Conservation (phyloP, 2,797 vertebrate species). For the Poeciliopsis paucimaculata region DNA sequence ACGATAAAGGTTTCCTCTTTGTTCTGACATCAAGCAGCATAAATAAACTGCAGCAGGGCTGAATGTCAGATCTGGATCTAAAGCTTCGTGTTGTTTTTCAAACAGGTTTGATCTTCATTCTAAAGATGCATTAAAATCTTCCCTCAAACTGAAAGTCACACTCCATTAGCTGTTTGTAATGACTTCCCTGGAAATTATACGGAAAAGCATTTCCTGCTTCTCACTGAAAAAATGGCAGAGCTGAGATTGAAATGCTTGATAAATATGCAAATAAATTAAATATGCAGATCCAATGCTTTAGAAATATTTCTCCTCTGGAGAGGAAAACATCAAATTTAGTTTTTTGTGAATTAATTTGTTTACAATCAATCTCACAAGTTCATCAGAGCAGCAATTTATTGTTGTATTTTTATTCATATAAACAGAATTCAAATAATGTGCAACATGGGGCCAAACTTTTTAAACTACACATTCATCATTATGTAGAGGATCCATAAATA, state of each 20-base stretch:
- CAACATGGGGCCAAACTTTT: neutral
- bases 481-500: neutral
- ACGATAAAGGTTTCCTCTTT: neutral
- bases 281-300: neutral
- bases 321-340: neutral
- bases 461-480: neutral
- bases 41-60: neutral
- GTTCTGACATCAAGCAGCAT: neutral
- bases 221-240: neutral
- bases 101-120: neutral
- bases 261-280: neutral
- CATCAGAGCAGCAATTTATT: too few relatives aligned
- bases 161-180: neutral
- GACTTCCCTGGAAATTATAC: slow-evolving; percentile 20
- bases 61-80: neutral
- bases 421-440: neutral
- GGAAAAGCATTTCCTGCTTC: slow-evolving; percentile 14
- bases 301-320: neutral
- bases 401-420: neutral
- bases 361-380: neutral
- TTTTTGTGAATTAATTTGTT: neutral
- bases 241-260: neutral
- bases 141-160: neutral
- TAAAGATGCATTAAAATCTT: neutral
- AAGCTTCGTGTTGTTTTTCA: neutral